These are phyloP conservation scores for Callorhinus ursinus DNA, from an alignment of 2,113 vertebrate species.

Conservation along the genomic window DNA sequence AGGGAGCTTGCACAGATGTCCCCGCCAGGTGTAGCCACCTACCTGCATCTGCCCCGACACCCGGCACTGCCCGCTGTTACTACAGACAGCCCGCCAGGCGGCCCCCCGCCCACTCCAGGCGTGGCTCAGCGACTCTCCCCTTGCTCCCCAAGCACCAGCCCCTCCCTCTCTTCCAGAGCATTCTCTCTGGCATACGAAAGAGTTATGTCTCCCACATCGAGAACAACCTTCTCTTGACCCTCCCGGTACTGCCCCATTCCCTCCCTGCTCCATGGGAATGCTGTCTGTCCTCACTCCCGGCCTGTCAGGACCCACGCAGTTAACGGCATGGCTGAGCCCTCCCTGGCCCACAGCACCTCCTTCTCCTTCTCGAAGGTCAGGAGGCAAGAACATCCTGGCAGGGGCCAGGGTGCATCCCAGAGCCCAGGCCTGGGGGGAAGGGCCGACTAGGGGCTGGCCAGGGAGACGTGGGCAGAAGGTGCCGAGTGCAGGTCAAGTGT, in stretches of 20 bases:
- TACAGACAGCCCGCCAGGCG: background rate
- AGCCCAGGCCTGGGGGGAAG: background rate
- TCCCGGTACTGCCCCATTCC: background rate
- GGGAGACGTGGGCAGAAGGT: background rate
- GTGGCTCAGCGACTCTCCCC: accelerated
- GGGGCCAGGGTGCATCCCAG: accelerated
- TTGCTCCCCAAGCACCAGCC: background rate
- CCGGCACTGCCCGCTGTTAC: accelerated
- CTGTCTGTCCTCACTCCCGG: too few relatives aligned
- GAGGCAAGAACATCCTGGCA: background rate
- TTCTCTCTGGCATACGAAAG: background rate
- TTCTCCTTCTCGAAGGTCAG: accelerated
- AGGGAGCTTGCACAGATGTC: background rate
- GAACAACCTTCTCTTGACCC: background rate
- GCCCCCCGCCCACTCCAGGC: background rate
- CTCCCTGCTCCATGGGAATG: background rate
- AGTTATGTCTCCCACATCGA: background rate
- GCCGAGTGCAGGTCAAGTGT: background rate
- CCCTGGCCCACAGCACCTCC: background rate
- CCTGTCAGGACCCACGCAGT: background rate
- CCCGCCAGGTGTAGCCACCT: background rate
- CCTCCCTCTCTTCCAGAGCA: background rate
- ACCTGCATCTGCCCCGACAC: background rate
- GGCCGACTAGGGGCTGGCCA: accelerated
- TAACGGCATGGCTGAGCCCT: accelerated